Percentiles rank a stretch among this genome's conserved stretches.
Conservation (phyloP, 2,113 vertebrate species). For the Ivindomyrus marchei region DNA sequence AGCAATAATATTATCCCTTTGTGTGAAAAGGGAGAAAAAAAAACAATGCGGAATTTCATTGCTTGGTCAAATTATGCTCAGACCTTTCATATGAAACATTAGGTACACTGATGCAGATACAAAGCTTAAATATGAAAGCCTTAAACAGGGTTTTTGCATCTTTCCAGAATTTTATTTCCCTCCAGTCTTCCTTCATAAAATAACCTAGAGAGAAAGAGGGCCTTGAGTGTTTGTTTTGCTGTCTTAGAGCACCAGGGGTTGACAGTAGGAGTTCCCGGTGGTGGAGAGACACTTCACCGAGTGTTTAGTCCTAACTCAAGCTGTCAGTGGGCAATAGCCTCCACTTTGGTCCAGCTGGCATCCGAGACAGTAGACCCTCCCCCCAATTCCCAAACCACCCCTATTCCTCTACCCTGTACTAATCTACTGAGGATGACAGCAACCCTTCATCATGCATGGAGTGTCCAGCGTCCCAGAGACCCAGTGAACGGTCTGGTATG, state of each 20-base stretch:
- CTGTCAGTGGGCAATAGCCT: slow-evolving; percentile 50
- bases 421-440: slow-evolving; percentile 77
- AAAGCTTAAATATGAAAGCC: background rate
- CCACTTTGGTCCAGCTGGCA: slow-evolving; percentile 83
- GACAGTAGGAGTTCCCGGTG: slow-evolving; percentile 29
- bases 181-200: slow-evolving; percentile 13
- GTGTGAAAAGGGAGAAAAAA: background rate
- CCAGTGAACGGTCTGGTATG: slow-evolving; percentile 77
- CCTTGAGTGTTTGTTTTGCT: slow-evolving; percentile 6
- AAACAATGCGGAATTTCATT: background rate
- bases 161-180: background rate
- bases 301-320: slow-evolving; percentile 22
- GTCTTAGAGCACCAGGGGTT: slow-evolving; percentile 47
- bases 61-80: background rate
- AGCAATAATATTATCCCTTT: background rate
- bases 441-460: slow-evolving; percentile 85
- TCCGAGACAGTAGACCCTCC: slow-evolving; percentile 68
- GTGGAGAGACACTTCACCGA: slow-evolving; percentile 15
- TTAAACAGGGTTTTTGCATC: slow-evolving; percentile 14
- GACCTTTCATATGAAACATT: background rate
- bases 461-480: slow-evolving; percentile 67
- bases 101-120: background rate
- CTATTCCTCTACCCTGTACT: slow-evolving; percentile 50
- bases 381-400: slow-evolving; percentile 18
- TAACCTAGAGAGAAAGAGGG: slow-evolving; percentile 24